Percentiles rank a stretch among this genome's conserved stretches.
Conservation (phyloP, 2,113 vertebrate species). For the Tenebrosternarchus preto region DNA sequence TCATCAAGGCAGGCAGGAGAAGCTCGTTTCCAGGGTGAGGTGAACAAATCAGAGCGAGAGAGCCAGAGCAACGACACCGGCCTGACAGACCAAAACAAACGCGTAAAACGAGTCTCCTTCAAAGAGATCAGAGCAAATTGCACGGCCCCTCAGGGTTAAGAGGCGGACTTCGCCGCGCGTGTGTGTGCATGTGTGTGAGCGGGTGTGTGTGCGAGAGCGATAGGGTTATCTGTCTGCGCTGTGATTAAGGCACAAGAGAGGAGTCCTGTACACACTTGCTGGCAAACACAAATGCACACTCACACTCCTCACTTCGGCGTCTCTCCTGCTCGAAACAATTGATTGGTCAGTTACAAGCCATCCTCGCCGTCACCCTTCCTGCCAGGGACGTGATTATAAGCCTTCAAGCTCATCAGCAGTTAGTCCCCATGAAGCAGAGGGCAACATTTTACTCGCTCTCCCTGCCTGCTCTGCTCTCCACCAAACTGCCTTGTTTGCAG, state of each 20-base stretch:
- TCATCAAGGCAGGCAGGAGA: slow-evolving; percentile 59
- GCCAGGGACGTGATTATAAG: slow-evolving; percentile 57
- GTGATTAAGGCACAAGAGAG: slow-evolving; percentile 63
- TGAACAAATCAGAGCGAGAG: too few relatives aligned
- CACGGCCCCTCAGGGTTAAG: slow-evolving; percentile 54
- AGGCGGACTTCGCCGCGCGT: background rate
- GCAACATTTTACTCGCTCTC: slow-evolving; percentile 2
- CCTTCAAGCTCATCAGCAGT: slow-evolving; percentile 52
- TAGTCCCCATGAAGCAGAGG: slow-evolving; percentile 38
- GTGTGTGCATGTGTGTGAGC: slow-evolving; percentile 11
- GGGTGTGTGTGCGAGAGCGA: slow-evolving; percentile 52
- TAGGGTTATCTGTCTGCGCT: slow-evolving; percentile 67
- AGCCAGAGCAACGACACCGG: slow-evolving; percentile 59
- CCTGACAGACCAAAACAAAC: slow-evolving; percentile 73
- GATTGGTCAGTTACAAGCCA: slow-evolving; percentile 64
- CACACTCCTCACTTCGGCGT: slow-evolving; percentile 56
- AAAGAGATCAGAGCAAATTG: slow-evolving; percentile 65
- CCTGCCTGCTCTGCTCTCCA: slow-evolving; percentile 2
- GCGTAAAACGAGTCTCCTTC: slow-evolving; percentile 69
- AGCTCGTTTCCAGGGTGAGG: slow-evolving; percentile 61
- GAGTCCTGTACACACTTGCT: background rate
- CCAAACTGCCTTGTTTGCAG: slow-evolving; percentile 18
- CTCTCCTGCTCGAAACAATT: slow-evolving; percentile 54
- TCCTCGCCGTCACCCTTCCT: slow-evolving; percentile 49
- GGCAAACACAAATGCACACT: slow-evolving; percentile 38